Base-by-base conservation (phyloP, 2,888 invertebrate species). In the Drosophila stalkeri region DNA sequence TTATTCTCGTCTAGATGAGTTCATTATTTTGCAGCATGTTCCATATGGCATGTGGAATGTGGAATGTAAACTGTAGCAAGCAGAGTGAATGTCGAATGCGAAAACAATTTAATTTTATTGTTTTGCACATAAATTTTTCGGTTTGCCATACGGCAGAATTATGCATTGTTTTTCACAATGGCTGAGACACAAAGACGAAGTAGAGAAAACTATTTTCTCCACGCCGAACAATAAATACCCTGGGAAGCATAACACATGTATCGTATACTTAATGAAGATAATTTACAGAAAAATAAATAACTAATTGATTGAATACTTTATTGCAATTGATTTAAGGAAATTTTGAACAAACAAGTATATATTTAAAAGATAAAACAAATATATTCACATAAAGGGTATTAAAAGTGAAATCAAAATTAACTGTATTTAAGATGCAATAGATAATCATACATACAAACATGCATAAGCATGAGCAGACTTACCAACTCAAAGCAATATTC, bases 51-150 rank as follows among this genome's bases (percentile, higher is more conserved):
- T 68, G 69, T 39, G 72, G 80, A 39, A 67, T 68, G 69, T 59
- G 41, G 59, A 69, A 60, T 70, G 59, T 31, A 39, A 27, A 16
- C 18, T 46, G 35, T 39, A 33, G 39, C 49, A 31, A 49, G 31
- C 23, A 18, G 51, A 51, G 51, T 43, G 61, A 62, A 54, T 75
- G 84, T 74, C 75, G 88, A 90, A 91, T 91, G 89, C 80, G 84
- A 86, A 91, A 91, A 92, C 92, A 91, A 92, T 91, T 92, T 92
- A 91, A 91, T 91, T 91, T 91, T 91, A 91, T 91, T 92, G 90
- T 84, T 91, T 90, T 91, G 77, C 83, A 71, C 91, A 92, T 91
- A 91, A 91, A 92, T 90, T 87, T 72, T 56, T 51, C 39, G 37
- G 23, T 60, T 65, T 62, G 46, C 63, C 54, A 62, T 77, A 56